phyloP scores from a whole-genome alignment of 2,113 vertebrate species.

The Sphyrna mokarran region DNA sequence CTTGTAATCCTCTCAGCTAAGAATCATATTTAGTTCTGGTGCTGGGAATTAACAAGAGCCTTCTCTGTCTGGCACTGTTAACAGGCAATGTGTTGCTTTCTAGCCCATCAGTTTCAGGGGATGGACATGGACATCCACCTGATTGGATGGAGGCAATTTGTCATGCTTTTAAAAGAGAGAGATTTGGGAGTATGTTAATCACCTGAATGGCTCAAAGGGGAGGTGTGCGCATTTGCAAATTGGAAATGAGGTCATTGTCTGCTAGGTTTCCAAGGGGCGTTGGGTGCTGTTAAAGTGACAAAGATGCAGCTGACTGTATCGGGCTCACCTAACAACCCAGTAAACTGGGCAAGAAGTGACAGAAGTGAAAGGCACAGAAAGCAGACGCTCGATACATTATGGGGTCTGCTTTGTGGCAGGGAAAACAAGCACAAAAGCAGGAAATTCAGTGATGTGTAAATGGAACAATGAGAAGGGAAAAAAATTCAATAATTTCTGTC shows the following conservation, averaged over 20 bases:
- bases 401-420: slow-evolving; percentile 61
- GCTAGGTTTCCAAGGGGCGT: slow-evolving; percentile 49
- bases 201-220: slow-evolving; percentile 67
- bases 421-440: slow-evolving; percentile 76
- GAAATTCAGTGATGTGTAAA: slow-evolving; percentile 94
- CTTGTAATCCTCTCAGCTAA: slow-evolving; percentile 32
- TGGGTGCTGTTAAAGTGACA: slow-evolving; percentile 42
- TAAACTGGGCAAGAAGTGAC: slow-evolving; percentile 76
- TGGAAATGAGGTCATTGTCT: slow-evolving; percentile 69
- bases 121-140: slow-evolving; percentile 63
- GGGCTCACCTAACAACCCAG: slow-evolving; percentile 53
- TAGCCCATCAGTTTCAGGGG: slow-evolving; percentile 53
- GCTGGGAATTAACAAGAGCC: slow-evolving; percentile 52
- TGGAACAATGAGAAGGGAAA: slow-evolving; percentile 73
- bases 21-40: slow-evolving; percentile 44
- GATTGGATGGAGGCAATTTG: slow-evolving; percentile 48
- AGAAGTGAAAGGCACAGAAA: slow-evolving; percentile 81
- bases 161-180: slow-evolving; percentile 9
- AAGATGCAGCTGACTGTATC: slow-evolving; percentile 29
- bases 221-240: slow-evolving; percentile 54
- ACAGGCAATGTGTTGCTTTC: slow-evolving; percentile 58
- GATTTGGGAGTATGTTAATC: slow-evolving; percentile 55
- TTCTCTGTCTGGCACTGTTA: slow-evolving; percentile 58
- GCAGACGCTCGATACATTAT: slow-evolving; percentile 79
- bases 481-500: slow-evolving; percentile 84